Evolutionary conservation across 2,797 vertebrate genomes (phyloP).

Genomic region (Novumbra hubbsi): DNA sequence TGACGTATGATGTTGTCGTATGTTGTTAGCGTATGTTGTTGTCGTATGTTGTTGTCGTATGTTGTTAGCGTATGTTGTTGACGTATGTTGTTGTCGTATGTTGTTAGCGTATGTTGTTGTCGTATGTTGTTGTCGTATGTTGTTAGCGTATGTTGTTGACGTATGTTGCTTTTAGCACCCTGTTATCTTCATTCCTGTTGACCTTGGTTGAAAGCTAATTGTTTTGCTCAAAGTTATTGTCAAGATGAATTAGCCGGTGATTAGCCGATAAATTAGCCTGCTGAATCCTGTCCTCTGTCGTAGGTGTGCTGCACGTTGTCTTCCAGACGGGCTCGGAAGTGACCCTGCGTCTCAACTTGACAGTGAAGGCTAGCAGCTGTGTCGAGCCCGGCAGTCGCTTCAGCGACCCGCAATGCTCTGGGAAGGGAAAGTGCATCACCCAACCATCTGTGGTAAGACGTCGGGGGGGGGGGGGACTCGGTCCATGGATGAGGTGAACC

Average conservation of each 20-base stretch:
- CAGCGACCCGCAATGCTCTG: conserved; percentile 83
- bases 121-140: no score
- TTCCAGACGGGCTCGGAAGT: conserved; percentile 76
- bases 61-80: no score
- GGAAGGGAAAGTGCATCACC: conserved; percentile 88
- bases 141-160: no score
- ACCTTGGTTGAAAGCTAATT: no score
- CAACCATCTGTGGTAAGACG: conserved; percentile 83
- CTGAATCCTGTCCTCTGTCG: neutral
- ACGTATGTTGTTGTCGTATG: no score
- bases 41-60: no score
- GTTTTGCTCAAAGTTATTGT: neutral
- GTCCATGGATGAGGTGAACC: neutral
- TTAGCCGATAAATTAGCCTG: neutral
- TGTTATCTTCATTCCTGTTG: no score
- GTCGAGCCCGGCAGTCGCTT: conserved; percentile 75
- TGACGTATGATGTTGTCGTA: no score
- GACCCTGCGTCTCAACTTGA: conserved; percentile 86
- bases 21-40: no score
- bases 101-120: no score
- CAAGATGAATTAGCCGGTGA: neutral
- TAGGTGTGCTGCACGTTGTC: conserved; percentile 76
- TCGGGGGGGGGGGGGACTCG: neutral
- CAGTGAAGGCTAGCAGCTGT: conserved; percentile 89
- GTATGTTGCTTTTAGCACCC: no score